Conservation (phyloP, 2,888 invertebrate genomes). For the Drosophila percnosoma region DNA sequence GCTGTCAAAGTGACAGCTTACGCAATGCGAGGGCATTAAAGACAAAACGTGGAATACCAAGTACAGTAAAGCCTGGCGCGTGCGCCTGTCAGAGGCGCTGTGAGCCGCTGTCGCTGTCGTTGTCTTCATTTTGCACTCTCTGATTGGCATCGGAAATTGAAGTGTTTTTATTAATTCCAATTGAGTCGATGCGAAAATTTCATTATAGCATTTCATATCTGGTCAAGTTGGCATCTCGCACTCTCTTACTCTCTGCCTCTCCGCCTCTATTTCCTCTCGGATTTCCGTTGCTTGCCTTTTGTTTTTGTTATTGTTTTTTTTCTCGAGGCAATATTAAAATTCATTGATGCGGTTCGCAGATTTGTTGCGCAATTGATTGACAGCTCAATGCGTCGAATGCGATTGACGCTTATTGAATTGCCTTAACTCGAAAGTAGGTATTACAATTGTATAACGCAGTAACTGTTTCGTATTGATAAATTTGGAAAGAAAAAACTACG, state of each 20-base stretch:
- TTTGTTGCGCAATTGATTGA: constrained; percentile 67
- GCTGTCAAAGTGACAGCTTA: constrained; percentile 75
- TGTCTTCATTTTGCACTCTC: constrained; percentile 48
- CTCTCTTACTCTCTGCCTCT: not conserved
- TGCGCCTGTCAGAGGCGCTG: constrained; percentile 57
- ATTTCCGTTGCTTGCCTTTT: constrained; percentile 42
- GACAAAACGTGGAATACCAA: constrained; percentile 44
- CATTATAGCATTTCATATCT: constrained; percentile 56
- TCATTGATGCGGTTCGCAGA: constrained; percentile 57
- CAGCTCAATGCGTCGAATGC: constrained; percentile 50
- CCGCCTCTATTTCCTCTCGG: constrained; percentile 6
- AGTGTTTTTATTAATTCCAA: constrained; percentile 80
- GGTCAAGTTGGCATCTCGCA: constrained; percentile 49
- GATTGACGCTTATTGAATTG: constrained; percentile 79
- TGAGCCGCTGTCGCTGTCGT: constrained; percentile 8
- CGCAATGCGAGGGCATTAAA: constrained; percentile 40
- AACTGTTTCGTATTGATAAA: constrained; percentile 47
- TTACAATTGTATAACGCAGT: constrained; percentile 25
- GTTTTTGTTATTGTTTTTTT: constrained; percentile 31
- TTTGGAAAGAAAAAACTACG: not conserved
- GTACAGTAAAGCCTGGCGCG: constrained; percentile 73
- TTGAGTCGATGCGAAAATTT: constrained; percentile 60
- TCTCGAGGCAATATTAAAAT: constrained; percentile 68
- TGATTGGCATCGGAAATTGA: constrained; percentile 82
- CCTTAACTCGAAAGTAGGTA: constrained; percentile 13